Percentiles rank a stretch among this genome's conserved stretches.
Conservation (phyloP, 2,888 invertebrate species). For the Drosophila pseudotalamancana region DNA sequence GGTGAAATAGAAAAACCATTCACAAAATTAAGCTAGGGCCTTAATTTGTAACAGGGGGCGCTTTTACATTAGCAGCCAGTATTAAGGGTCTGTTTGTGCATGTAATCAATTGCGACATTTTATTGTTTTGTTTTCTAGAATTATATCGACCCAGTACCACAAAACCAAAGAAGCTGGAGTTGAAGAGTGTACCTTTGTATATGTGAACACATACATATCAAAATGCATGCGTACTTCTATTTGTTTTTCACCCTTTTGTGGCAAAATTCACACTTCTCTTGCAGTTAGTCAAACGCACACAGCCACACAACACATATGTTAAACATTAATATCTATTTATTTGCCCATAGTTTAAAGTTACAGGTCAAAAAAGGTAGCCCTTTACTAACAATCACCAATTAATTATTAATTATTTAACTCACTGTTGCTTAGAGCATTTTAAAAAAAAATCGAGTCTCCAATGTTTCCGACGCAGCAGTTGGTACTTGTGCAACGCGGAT, state of each 20-base stretch:
- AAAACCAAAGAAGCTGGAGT: slow-evolving; percentile 29
- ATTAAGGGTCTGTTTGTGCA: background rate
- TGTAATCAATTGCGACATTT: background rate
- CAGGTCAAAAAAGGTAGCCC: slow-evolving; percentile 2
- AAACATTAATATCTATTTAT: slow-evolving; percentile 2
- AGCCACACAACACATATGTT: slow-evolving; percentile 9
- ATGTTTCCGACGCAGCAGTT: slow-evolving; percentile 35
- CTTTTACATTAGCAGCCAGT: slow-evolving; percentile 4
- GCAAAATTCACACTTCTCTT: slow-evolving; percentile 22
- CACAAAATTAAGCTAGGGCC: slow-evolving; percentile 4
- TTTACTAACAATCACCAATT: background rate
- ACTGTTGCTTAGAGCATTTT: slow-evolving; percentile 50
- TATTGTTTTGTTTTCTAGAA: background rate
- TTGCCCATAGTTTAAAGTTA: background rate
- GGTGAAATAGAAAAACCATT: slow-evolving; percentile 26
- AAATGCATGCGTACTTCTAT: slow-evolving; percentile 1
- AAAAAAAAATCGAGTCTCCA: slow-evolving; percentile 18
- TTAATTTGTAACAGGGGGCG: slow-evolving; percentile 1
- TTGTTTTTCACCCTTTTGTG: slow-evolving; percentile 43
- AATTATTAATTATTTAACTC: slow-evolving; percentile 21
- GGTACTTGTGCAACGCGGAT: slow-evolving; percentile 39
- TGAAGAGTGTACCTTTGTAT: background rate
- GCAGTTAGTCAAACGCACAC: slow-evolving; percentile 25
- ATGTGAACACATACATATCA: background rate
- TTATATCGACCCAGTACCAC: slow-evolving; percentile 19